Evolutionary conservation across 2,888 invertebrate species (phyloP).

Genomic region (Penaeus monodon): DNA sequence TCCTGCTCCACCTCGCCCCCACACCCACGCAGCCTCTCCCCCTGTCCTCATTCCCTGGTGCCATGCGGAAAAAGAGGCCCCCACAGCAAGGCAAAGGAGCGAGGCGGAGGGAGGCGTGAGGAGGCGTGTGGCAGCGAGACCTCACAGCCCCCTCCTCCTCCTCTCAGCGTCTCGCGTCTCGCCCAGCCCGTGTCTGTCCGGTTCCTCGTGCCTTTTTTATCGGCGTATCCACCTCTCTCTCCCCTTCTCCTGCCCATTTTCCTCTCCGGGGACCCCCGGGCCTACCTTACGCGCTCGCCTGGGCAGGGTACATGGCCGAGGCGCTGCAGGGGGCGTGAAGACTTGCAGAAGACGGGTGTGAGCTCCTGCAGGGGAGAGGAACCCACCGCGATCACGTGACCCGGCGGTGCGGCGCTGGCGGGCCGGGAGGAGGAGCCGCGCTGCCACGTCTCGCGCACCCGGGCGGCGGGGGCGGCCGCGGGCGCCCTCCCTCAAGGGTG

Average conservation of each 20-base stretch:
- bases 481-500: too few species aligned
- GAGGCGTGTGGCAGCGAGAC: too few species aligned
- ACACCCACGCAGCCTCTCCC: constrained; percentile 4
- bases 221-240: background rate
- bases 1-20: background rate
- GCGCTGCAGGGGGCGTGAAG: background rate
- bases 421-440: constrained; percentile 26
- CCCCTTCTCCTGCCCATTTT: background rate
- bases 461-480: background rate
- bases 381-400: constrained; percentile 62
- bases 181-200: too few species aligned
- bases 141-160: too few species aligned
- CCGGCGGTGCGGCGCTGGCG: constrained; percentile 28
- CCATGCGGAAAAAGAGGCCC: too few species aligned
- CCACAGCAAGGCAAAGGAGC: too few species aligned
- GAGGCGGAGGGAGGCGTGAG: too few species aligned
- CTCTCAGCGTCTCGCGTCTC: too few species aligned
- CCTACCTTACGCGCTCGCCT: constrained; percentile 19
- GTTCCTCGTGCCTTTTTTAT: too few species aligned
- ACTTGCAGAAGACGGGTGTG: background rate
- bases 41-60: background rate
- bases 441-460: constrained; percentile 40
- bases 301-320: constrained; percentile 20
- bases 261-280: background rate
- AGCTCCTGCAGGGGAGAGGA: constrained; percentile 59